phyloP scores from a whole-genome alignment of 2,113 vertebrate genomes.

The Thamnaconus septentrionalis region DNA sequence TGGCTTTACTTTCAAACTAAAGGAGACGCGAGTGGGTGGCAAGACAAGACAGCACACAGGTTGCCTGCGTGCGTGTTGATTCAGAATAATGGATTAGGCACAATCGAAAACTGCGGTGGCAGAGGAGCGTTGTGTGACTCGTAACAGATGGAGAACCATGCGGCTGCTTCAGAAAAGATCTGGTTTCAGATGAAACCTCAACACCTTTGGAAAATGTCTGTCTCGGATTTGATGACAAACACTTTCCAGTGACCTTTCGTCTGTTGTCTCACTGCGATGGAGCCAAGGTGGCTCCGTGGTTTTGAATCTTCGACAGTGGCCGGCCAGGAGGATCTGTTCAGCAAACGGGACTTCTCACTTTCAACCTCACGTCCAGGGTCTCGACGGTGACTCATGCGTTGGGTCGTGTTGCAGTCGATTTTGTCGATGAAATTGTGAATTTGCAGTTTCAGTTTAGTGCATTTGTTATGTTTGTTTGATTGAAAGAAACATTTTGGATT shows the following conservation, averaged over 20 bases:
- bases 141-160: background rate
- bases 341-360: constrained; percentile 44
- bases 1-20: too few relatives aligned
- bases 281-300: too few relatives aligned
- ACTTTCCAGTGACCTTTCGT: background rate
- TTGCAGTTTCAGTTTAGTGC: too few relatives aligned
- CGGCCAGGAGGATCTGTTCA: too few relatives aligned
- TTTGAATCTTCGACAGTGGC: too few relatives aligned
- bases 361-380: constrained; percentile 17
- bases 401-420: background rate
- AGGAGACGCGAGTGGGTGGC: too few relatives aligned
- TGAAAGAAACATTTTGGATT: background rate
- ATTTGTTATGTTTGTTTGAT: background rate
- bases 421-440: background rate
- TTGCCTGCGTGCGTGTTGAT: too few relatives aligned
- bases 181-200: background rate
- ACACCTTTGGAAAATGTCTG: background rate
- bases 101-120: constrained; percentile 39
- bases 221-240: background rate
- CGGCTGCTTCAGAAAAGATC: background rate
- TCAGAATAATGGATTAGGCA: too few relatives aligned
- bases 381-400: constrained; percentile 46
- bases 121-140: constrained; percentile 5
- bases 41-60: too few relatives aligned
- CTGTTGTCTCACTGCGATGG: background rate